Conservation (phyloP, 2,797 vertebrate species). For the Anisognathus igniventris region DNA sequence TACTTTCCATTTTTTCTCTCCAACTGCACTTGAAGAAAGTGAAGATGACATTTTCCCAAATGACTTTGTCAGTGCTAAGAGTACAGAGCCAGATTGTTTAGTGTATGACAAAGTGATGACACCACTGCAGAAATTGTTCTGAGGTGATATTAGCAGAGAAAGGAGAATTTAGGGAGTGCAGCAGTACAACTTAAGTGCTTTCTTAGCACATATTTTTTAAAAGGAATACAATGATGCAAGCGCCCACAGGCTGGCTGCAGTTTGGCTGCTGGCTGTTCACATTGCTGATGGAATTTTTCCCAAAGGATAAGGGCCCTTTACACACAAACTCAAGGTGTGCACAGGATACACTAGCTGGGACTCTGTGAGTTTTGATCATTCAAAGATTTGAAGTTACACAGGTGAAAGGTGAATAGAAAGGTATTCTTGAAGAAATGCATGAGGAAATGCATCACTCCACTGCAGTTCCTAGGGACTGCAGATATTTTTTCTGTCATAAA, state of each 20-base stretch:
- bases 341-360: background rate
- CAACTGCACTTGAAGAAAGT: background rate
- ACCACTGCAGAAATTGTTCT: background rate
- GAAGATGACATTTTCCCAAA: background rate
- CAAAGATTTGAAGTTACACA: background rate
- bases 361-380: background rate
- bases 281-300: background rate
- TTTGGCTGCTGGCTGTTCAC: background rate
- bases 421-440: background rate
- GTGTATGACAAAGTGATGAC: background rate
- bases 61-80: background rate
- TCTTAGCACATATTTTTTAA: background rate
- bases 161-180: background rate
- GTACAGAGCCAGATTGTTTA: background rate
- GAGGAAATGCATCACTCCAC: background rate
- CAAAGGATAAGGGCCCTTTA: background rate
- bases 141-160: background rate
- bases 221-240: background rate
- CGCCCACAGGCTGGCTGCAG: background rate
- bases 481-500: background rate
- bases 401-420: background rate
- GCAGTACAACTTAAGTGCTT: background rate
- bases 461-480: background rate
- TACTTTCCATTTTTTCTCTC: background rate
- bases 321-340: background rate